Conservation (phyloP, 1,140 invertebrate genomes). For the Drosophila paulistorum region DNA sequence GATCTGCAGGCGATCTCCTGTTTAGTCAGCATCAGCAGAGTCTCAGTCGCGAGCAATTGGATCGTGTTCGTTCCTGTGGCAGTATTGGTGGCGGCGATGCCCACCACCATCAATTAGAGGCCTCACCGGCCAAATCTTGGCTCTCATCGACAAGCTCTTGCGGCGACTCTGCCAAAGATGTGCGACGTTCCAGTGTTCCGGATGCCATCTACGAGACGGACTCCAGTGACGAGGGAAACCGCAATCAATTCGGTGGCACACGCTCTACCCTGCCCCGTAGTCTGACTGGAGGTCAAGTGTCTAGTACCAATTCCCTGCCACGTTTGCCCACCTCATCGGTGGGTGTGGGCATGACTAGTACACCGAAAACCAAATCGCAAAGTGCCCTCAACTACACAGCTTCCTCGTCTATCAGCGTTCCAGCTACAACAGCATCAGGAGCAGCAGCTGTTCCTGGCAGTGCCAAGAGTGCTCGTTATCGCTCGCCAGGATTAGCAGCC, state of each 20-base stretch:
- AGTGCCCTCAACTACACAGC: conserved; percentile 85
- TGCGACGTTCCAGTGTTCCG: conserved; percentile 86
- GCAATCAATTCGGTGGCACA: conserved; percentile 83
- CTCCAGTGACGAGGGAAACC: conserved; percentile 86
- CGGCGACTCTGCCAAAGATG: conserved; percentile 74
- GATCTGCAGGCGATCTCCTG: conserved; percentile 90
- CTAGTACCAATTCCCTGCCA: conserved; percentile 90
- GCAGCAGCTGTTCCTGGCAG: conserved; percentile 83
- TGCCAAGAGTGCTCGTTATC: conserved; percentile 93
- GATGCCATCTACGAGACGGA: conserved; percentile 88
- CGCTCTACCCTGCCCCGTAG: conserved; percentile 87
- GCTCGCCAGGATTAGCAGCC: conserved; percentile 89
- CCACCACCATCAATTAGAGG: conserved; percentile 84
- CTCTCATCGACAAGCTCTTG: conserved; percentile 71
- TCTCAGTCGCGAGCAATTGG: conserved; percentile 89
- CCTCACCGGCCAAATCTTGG: conserved; percentile 84
- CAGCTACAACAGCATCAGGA: background rate
- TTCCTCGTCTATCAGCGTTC: conserved; percentile 30
- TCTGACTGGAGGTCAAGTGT: conserved; percentile 84
- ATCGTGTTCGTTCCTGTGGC: conserved; percentile 91
- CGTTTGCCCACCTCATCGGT: conserved; percentile 85
- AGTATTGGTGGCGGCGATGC: conserved; percentile 88
- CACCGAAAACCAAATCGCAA: conserved; percentile 88
- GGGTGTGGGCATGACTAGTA: conserved; percentile 83
- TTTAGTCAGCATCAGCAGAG: conserved; percentile 90